Evolutionary conservation across 2,888 invertebrate genomes (phyloP).

Genomic region (Tigriopus californicus): DNA sequence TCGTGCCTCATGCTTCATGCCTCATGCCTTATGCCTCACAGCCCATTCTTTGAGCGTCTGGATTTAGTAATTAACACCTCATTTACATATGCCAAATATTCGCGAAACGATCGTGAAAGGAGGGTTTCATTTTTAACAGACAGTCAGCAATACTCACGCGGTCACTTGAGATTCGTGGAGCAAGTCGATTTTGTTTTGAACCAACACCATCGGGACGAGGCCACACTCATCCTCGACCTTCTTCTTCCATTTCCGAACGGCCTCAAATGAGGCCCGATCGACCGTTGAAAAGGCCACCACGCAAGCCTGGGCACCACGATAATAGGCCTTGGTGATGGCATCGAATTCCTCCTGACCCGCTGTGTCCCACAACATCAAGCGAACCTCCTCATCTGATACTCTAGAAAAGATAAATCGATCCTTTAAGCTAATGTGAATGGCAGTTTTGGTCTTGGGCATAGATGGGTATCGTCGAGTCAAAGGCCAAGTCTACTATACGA

Average conservation of each 20-base stretch:
- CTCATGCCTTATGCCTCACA: no score
- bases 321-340: constrained; percentile 92
- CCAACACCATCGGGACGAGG: constrained; percentile 84
- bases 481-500: no score
- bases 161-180: constrained; percentile 77
- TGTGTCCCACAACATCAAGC: constrained; percentile 89
- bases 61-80: not conserved
- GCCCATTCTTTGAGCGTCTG: no score
- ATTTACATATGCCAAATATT: not conserved
- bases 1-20: no score
- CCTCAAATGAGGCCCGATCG: constrained; percentile 81
- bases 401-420: constrained; percentile 31
- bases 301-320: constrained; percentile 89
- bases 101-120: not conserved
- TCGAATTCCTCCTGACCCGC: constrained; percentile 96
- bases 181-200: constrained; percentile 92
- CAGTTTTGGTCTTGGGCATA: no score
- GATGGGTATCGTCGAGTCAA: no score
- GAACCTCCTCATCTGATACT: constrained; percentile 42
- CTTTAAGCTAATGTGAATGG: no score
- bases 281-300: constrained; percentile 85
- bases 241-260: constrained; percentile 84
- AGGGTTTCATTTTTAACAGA: no score
- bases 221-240: constrained; percentile 96
- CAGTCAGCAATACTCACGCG: constrained; percentile 74